phyloP scores from a whole-genome alignment of 2,888 invertebrate species.

The Leucoptera coffeella region DNA sequence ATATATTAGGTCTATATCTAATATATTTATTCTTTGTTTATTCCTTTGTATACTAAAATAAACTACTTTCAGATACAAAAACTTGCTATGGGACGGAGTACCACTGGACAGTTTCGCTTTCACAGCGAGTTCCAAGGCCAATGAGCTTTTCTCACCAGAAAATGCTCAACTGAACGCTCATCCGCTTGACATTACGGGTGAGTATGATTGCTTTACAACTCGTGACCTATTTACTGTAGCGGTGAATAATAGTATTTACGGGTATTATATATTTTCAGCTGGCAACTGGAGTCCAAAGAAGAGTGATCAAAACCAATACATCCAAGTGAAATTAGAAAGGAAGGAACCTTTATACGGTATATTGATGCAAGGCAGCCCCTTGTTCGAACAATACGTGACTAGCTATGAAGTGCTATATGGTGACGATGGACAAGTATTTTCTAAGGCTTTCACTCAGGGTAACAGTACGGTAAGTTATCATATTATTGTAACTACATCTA shows the following conservation, averaged over 20 bases:
- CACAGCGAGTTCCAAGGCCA: slow-evolving; percentile 50
- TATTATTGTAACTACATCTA: too few species aligned
- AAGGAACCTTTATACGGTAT: slow-evolving; percentile 70
- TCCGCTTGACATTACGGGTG: slow-evolving; percentile 12
- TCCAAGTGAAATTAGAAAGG: slow-evolving; percentile 61
- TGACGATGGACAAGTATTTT: slow-evolving; percentile 56
- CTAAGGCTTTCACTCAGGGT: slow-evolving; percentile 12
- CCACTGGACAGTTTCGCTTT: slow-evolving; percentile 45
- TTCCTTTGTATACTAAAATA: too few species aligned
- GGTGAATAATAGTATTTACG: not conserved
- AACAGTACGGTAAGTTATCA: not conserved
- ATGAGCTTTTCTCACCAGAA: slow-evolving; percentile 40
- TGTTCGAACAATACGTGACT: slow-evolving; percentile 67
- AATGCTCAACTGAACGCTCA: slow-evolving; percentile 40
- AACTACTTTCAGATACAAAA: slow-evolving; percentile 18
- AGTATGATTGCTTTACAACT: too few species aligned
- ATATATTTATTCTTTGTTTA: slow-evolving; percentile 1
- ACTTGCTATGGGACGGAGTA: slow-evolving; percentile 35
- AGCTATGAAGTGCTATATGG: slow-evolving; percentile 70
- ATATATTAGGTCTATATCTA: not conserved
- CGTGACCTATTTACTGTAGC: too few species aligned
- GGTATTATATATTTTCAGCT: slow-evolving; percentile 20
- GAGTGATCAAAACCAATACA: slow-evolving; percentile 58
- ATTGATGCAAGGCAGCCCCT: slow-evolving; percentile 62
- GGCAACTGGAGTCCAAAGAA: slow-evolving; percentile 66